Evolutionary conservation across 2,888 invertebrate genomes (phyloP).

Genomic region (Stenoptilia bipunctidactyla): DNA sequence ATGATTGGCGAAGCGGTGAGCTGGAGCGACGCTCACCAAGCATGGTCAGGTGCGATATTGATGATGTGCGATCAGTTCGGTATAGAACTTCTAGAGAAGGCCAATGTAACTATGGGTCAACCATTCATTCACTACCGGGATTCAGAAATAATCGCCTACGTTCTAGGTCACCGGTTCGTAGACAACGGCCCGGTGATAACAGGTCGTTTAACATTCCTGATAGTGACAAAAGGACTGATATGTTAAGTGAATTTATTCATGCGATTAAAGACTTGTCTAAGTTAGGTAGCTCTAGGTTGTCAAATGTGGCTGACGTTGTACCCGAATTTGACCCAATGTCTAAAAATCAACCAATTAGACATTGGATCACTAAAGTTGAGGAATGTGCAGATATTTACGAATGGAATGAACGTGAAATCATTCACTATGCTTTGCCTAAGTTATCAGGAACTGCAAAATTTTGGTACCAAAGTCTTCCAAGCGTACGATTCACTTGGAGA

Average conservation of each 20-base stretch:
- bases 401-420: constrained; percentile 8
- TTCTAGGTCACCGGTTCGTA: too few relatives aligned
- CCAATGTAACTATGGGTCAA: too few relatives aligned
- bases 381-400: constrained; percentile 9
- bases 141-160: too few relatives aligned
- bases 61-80: too few relatives aligned
- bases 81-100: too few relatives aligned
- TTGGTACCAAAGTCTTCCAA: constrained; percentile 15
- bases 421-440: constrained; percentile 12
- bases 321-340: constrained; percentile 13
- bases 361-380: constrained; percentile 11
- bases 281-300: neutral
- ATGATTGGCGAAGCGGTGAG: too few relatives aligned
- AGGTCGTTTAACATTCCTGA: too few relatives aligned
- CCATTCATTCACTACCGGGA: too few relatives aligned
- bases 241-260: neutral
- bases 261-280: neutral
- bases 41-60: too few relatives aligned
- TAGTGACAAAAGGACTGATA: neutral
- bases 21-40: too few relatives aligned
- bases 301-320: constrained; percentile 7
- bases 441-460: constrained; percentile 12
- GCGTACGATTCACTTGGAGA: constrained; percentile 8
- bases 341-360: constrained; percentile 8
- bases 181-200: too few relatives aligned